A percentile compares a stretch with the other conserved stretches of the same genome.
Evolutionary conservation across 2,113 vertebrate genomes (phyloP).

Genomic region (Scophthalmus maximus): DNA sequence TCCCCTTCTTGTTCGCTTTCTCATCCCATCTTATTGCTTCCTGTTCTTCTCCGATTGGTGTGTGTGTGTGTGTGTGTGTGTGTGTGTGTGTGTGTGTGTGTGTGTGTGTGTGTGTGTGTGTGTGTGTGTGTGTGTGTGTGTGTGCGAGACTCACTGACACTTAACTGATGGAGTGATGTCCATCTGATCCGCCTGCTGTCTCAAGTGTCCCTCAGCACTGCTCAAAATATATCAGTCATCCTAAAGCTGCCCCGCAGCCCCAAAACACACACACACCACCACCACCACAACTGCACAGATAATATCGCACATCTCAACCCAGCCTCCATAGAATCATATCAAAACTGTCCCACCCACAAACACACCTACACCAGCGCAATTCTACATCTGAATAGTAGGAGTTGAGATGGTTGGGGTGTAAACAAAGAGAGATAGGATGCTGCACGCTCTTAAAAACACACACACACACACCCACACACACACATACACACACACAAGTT

Average conservation of each 20-base stretch:
- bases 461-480: slow-evolving; percentile 38
- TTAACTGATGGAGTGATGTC: slow-evolving; percentile 72
- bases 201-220: slow-evolving; percentile 74
- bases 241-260: slow-evolving; percentile 82
- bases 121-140: slow-evolving; percentile 9
- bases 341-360: slow-evolving; percentile 39
- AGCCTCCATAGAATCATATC: slow-evolving; percentile 56
- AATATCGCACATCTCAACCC: slow-evolving; percentile 68
- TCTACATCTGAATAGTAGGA: slow-evolving; percentile 37
- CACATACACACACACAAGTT: slow-evolving; percentile 36
- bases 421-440: slow-evolving; percentile 40
- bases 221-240: slow-evolving; percentile 82
- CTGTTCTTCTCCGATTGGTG: slow-evolving; percentile 36
- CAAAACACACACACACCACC: slow-evolving; percentile 77
- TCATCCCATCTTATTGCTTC: slow-evolving; percentile 41
- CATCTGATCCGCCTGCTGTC: slow-evolving; percentile 72
- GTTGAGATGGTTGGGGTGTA: slow-evolving; percentile 14
- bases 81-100: slow-evolving; percentile 33
- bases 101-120: slow-evolving; percentile 28
- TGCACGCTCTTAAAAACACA: slow-evolving; percentile 22
- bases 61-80: slow-evolving; percentile 25
- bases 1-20: neutral
- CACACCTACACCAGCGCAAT: slow-evolving; percentile 15
- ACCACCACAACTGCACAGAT: slow-evolving; percentile 63
- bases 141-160: slow-evolving; percentile 34